phyloP scores from a whole-genome alignment of 2,113 vertebrate species.

The Cynopterus brachyotis region DNA sequence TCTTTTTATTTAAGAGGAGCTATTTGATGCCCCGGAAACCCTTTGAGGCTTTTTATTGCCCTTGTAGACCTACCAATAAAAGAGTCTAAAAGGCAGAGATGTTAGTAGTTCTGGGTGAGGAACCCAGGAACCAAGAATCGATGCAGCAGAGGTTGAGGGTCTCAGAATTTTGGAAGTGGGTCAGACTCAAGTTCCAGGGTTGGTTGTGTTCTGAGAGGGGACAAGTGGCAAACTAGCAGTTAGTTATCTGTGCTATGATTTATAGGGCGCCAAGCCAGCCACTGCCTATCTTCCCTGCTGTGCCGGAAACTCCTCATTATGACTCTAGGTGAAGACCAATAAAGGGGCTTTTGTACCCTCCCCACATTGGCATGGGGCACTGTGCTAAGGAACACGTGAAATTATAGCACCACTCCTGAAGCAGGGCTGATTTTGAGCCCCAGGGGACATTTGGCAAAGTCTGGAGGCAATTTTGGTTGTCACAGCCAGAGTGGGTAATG shows the following conservation, averaged over 20 bases:
- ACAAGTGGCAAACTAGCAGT: neutral
- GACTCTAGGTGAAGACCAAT: neutral
- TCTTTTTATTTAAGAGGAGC: constrained; percentile 29
- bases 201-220: neutral
- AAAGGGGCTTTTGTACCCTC: neutral
- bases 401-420: neutral
- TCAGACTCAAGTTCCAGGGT: neutral
- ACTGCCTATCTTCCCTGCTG: neutral
- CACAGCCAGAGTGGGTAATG: neutral
- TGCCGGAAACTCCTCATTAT: neutral
- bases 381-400: too few relatives aligned
- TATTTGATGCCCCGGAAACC: constrained; percentile 54
- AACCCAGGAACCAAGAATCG: neutral
- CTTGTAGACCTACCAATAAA: neutral
- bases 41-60: constrained; percentile 63
- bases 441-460: neutral
- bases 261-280: rapidly evolving
- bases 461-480: neutral
- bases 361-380: rapidly evolving
- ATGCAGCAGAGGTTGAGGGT: neutral
- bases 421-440: neutral
- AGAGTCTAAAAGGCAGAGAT: neutral
- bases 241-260: neutral
- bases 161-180: neutral
- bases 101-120: constrained; percentile 21